A percentile compares a stretch with the other conserved stretches of the same genome.
Evolutionary conservation across 2,797 vertebrate species (phyloP).

Genomic region (Catostomus latipinnis): DNA sequence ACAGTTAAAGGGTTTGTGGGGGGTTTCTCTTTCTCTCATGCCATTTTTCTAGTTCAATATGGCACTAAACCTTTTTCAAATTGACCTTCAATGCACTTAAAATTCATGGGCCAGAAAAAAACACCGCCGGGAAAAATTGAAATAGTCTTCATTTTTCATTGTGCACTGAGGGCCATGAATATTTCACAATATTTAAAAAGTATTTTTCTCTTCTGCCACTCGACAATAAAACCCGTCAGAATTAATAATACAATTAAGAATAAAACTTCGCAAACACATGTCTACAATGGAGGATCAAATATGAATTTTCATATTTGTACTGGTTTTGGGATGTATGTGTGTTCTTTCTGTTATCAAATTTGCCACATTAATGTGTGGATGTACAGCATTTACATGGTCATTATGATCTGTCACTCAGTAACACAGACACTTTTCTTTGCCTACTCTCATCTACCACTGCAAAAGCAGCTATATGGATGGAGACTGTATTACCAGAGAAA

Average conservation of each 20-base stretch:
- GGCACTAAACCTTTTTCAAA: conserved; percentile 17
- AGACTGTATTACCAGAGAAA: conserved; percentile 64
- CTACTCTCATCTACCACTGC: conserved; percentile 47
- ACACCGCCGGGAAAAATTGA: conserved; percentile 41
- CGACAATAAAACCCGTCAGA: not conserved
- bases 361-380: conserved; percentile 38
- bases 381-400: conserved; percentile 48
- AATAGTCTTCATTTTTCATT: conserved; percentile 69
- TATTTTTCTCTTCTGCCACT: conserved; percentile 64
- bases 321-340: too few species aligned
- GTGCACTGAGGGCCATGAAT: conserved; percentile 69
- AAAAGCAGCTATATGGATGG: conserved; percentile 54
- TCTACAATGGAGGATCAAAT: too few species aligned
- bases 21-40: not conserved
- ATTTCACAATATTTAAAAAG: conserved; percentile 72
- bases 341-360: too few species aligned
- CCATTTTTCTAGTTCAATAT: too few species aligned
- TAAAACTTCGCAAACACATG: too few species aligned
- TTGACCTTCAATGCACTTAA: not conserved
- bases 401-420: conserved; percentile 47
- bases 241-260: too few species aligned
- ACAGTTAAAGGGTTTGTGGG: not conserved
- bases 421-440: conserved; percentile 67
- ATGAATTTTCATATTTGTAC: too few species aligned
- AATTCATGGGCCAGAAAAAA: too few species aligned